These are phyloP conservation scores for Branchipolynoe longqiensis DNA, from an alignment of 2,888 invertebrate species.

Conservation along the genomic window DNA sequence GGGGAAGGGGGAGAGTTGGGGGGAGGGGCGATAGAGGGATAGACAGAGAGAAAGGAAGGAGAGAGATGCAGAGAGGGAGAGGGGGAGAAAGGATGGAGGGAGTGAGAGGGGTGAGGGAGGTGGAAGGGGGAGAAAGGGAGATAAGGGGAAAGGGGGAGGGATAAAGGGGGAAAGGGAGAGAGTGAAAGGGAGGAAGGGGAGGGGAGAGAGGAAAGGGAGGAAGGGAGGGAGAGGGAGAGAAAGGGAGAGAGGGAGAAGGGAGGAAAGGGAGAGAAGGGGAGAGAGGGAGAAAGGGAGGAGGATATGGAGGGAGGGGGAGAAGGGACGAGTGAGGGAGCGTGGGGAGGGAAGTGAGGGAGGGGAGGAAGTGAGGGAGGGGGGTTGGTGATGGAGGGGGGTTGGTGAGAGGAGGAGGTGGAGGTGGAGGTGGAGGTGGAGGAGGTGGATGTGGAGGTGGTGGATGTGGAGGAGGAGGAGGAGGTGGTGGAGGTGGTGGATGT, in stretches of 20 bases:
- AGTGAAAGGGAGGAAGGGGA: no score
- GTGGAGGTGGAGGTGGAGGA: not conserved
- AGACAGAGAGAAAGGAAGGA: no score
- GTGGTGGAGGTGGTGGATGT: no score
- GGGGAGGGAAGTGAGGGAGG: not conserved
- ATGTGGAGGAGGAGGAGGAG: not conserved
- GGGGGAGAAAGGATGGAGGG: no score
- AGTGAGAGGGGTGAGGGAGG: no score
- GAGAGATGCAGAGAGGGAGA: no score
- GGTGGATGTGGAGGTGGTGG: not conserved
- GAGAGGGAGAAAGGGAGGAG: conserved; percentile 33
- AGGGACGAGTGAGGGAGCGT: conserved; percentile 37
- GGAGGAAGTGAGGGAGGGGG: conserved; percentile 12
- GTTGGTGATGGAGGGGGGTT: not conserved
- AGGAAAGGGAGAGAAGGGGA: conserved; percentile 29
- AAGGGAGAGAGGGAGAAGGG: conserved; percentile 32
- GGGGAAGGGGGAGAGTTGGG: no score
- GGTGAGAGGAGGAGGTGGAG: not conserved
- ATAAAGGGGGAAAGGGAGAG: no score
- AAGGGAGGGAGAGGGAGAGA: conserved; percentile 52
- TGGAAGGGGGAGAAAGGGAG: no score
- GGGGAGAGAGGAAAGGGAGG: conserved; percentile 23
- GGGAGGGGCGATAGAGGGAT: no score
- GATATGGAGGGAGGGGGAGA: conserved; percentile 17
- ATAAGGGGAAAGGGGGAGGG: no score